These are phyloP conservation scores for Hippocampus kuda DNA, from an alignment of 2,797 vertebrate species.

Conservation along the genomic window DNA sequence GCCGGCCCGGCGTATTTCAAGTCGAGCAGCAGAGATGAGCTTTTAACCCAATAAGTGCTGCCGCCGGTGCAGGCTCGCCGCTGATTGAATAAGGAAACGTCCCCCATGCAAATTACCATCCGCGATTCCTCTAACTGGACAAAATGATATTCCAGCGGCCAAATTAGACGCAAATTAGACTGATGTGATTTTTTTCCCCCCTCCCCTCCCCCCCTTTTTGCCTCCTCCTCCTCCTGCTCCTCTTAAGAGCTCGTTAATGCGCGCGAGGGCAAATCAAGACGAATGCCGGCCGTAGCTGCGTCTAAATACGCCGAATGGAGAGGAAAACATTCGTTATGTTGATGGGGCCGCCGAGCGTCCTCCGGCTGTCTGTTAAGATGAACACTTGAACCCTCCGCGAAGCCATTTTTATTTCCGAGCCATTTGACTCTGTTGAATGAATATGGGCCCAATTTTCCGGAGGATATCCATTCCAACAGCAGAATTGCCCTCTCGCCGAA, in stretches of 20 bases:
- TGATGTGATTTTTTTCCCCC: slow-evolving; percentile 56
- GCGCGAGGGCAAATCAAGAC: slow-evolving; percentile 48
- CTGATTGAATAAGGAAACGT: slow-evolving; percentile 82
- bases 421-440: neutral
- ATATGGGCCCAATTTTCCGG: neutral
- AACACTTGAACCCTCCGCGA: slow-evolving; percentile 28
- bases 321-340: slow-evolving; percentile 28
- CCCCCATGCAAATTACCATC: slow-evolving; percentile 80
- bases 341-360: slow-evolving; percentile 26
- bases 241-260: slow-evolving; percentile 59
- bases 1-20: slow-evolving; percentile 68
- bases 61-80: slow-evolving; percentile 69
- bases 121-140: slow-evolving; percentile 79
- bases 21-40: slow-evolving; percentile 74
- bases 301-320: slow-evolving; percentile 46
- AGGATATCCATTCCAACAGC: neutral
- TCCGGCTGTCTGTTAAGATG: slow-evolving; percentile 47
- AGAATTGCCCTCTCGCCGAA: slow-evolving; percentile 27
- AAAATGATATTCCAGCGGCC: slow-evolving; percentile 76
- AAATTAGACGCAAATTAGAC: slow-evolving; percentile 77
- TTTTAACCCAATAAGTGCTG: slow-evolving; percentile 81
- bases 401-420: neutral
- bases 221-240: slow-evolving; percentile 6
- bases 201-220: slow-evolving; percentile 7
- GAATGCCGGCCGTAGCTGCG: slow-evolving; percentile 32